Conservation (phyloP, 2,888 invertebrate genomes). For the Chrysolina americana region DNA sequence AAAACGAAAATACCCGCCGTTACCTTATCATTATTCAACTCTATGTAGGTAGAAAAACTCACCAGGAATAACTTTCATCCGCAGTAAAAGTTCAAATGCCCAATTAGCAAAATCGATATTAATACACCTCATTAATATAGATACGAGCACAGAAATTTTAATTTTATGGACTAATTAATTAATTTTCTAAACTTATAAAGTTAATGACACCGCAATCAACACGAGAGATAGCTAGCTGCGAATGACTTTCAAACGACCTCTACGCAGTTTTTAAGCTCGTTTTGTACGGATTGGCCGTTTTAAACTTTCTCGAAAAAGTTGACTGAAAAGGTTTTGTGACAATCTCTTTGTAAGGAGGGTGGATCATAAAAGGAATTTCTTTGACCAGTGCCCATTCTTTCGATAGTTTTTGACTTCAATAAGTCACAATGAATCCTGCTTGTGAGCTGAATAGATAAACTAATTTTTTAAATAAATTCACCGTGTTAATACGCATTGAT, state of each 20-base stretch:
- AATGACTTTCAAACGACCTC: slow-evolving; percentile 22
- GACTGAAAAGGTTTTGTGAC: background rate
- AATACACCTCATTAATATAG: background rate
- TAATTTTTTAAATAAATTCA: too few species aligned
- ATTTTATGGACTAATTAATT: slow-evolving; percentile 5
- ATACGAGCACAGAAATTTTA: background rate
- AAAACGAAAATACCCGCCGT: background rate
- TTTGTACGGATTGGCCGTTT: background rate
- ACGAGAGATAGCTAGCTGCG: background rate
- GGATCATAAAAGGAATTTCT: background rate
- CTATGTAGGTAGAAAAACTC: background rate
- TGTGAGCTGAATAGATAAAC: too few species aligned
- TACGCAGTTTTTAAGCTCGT: background rate
- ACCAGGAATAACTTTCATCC: background rate
- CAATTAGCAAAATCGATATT: slow-evolving; percentile 20
- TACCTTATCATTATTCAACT: slow-evolving; percentile 16
- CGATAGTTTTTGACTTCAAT: too few species aligned
- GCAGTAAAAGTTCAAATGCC: slow-evolving; percentile 7
- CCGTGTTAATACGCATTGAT: too few species aligned
- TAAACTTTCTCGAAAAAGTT: slow-evolving; percentile 11
- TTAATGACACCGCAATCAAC: slow-evolving; percentile 8
- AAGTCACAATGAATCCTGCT: too few species aligned
- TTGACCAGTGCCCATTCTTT: too few species aligned
- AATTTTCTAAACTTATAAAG: background rate
- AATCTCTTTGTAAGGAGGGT: too few species aligned